phyloP scores from a whole-genome alignment of 2,888 invertebrate species.

The Crocallis elinguaria region DNA sequence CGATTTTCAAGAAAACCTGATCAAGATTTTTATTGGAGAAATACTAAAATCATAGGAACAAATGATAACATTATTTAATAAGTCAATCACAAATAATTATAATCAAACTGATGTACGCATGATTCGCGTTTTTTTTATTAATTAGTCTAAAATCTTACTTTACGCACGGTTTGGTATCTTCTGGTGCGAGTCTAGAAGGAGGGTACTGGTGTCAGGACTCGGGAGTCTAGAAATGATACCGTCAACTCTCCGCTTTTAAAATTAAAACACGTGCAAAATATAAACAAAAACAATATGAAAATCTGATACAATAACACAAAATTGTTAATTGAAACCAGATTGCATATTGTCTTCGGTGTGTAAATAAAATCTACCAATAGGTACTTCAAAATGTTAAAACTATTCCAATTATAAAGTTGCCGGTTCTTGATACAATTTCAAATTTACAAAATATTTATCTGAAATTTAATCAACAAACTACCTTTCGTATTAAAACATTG shows the following conservation, averaged over 20 bases:
- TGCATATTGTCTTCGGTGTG: no score
- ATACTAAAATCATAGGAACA: slow-evolving; percentile 82
- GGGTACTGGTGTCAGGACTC: slow-evolving; percentile 60
- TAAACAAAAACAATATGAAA: no score
- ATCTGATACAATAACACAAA: no score
- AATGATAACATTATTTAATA: slow-evolving; percentile 70
- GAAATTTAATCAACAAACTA: slow-evolving; percentile 10
- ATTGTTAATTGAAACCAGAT: no score
- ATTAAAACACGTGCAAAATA: neutral
- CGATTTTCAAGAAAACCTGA: slow-evolving; percentile 82
- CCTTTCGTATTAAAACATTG: no score
- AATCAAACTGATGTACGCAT: slow-evolving; percentile 76
- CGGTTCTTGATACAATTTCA: slow-evolving; percentile 5
- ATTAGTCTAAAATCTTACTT: slow-evolving; percentile 69
- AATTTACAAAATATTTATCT: slow-evolving; percentile 17
- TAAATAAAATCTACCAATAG: no score
- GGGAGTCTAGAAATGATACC: slow-evolving; percentile 42
- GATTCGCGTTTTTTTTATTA: slow-evolving; percentile 65
- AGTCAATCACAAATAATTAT: slow-evolving; percentile 81
- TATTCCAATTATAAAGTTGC: no score
- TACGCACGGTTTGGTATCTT: slow-evolving; percentile 81
- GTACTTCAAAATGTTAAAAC: no score
- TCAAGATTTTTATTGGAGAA: slow-evolving; percentile 74
- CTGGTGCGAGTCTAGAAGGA: slow-evolving; percentile 76
- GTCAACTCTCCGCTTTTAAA: slow-evolving; percentile 6